Base-by-base conservation (phyloP, 2,888 invertebrate genomes). In the Liodrosophila aerea region DNA sequence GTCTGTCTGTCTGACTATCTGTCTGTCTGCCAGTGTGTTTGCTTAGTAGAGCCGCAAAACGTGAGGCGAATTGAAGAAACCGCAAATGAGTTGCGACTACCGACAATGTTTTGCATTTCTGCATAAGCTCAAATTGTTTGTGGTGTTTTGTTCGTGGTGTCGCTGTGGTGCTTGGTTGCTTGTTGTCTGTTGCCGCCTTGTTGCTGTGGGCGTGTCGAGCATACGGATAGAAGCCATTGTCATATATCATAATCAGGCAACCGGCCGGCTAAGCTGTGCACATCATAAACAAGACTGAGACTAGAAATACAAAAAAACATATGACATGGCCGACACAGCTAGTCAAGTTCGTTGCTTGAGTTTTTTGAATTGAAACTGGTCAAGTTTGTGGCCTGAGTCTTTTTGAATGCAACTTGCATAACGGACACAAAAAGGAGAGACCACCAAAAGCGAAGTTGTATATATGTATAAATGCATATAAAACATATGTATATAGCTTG, bases 201-300 rank as follows among this genome's bases (percentile, higher is more conserved):
- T 43, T 12, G 36, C 36, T 50, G 75, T 75, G 65, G 72, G 75
- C 59, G 75, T 61, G 56, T 49, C 18, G 37, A 31, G 43, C 44
- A 56, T 39, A 56, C 58, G 43, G 52, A 33, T 64, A 56, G 63
- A 15, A 46, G 54, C 33, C 63, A 68, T 68, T 69, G 74, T 73
- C 71, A 58, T 77, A 77, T 76, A 73, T 82, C 78, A 76, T 82
- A 76, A 85, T 76, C 85, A 65, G 65, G 85, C 44, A 15, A 56
- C 66, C 58, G 73, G 59, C 63, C 52, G 50, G 77, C 54, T 56
- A 59, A 58, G 63, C 50, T 61, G 41, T 51, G 64, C 50, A 63
- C 47, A 50, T 59, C 70, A 73, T 76, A 84, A 84, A 68, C 60
- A 47, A 50, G 47, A 46, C 70, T 71, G 40, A 61, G 41, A 31